These are phyloP conservation scores for Boulengeromyrus knoepffleri DNA, from an alignment of 2,113 vertebrate species.

Conservation along the genomic window DNA sequence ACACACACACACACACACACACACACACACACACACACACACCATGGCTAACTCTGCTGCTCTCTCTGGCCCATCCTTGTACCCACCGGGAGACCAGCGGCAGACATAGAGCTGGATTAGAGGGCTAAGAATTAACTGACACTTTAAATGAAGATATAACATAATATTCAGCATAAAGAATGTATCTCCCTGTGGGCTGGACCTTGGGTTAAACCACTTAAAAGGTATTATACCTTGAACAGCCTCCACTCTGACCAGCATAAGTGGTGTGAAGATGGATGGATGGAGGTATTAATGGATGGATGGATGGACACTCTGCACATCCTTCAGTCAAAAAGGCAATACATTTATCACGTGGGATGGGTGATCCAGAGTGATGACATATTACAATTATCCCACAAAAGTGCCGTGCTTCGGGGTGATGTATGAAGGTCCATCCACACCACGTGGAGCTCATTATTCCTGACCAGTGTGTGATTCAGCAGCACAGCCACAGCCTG, in stretches of 20 bases:
- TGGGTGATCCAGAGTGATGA: neutral
- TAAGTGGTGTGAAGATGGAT: neutral
- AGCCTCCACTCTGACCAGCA: neutral
- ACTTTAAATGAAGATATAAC: neutral
- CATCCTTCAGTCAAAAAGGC: neutral
- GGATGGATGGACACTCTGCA: neutral
- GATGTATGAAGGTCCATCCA: neutral
- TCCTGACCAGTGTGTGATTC: neutral
- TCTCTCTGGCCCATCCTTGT: neutral
- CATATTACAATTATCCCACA: neutral
- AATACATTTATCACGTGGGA: neutral
- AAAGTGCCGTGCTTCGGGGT: neutral
- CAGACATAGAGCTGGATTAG: neutral
- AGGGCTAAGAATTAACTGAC: neutral
- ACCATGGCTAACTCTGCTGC: neutral
- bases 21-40: neutral
- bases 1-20: neutral
- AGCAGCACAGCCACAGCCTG: neutral
- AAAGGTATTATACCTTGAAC: neutral
- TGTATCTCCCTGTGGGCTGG: neutral
- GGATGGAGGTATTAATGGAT: neutral
- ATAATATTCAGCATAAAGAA: neutral
- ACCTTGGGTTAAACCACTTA: neutral
- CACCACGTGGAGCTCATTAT: neutral
- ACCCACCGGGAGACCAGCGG: neutral